Evolutionary conservation across 1,140 invertebrate genomes (phyloP).

Genomic region (Coelopa frigida): DNA sequence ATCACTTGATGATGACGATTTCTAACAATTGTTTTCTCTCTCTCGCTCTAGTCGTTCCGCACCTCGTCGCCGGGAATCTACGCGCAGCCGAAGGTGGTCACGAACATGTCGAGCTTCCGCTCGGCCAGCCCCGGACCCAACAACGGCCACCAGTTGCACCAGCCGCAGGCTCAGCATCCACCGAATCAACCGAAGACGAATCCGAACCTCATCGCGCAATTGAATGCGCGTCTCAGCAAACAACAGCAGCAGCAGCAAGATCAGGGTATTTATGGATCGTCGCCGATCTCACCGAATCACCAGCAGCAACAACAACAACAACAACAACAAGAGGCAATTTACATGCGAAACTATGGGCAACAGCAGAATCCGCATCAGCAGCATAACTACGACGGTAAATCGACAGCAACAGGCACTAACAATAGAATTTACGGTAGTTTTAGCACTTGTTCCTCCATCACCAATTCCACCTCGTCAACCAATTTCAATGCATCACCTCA

Average conservation of each 20-base stretch:
- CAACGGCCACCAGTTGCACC: slow-evolving; percentile 21
- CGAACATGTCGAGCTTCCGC: slow-evolving; percentile 43
- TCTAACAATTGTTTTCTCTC: too few relatives aligned
- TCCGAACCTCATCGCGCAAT: slow-evolving; percentile 42
- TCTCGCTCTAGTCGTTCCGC: slow-evolving; percentile 35
- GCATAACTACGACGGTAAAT: slow-evolving; percentile 44
- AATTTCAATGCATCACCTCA: slow-evolving; percentile 37
- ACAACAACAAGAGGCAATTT: too few relatives aligned
- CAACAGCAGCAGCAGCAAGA: slow-evolving; percentile 29
- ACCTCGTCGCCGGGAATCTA: slow-evolving; percentile 42
- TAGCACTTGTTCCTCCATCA: slow-evolving; percentile 26
- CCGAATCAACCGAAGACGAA: slow-evolving; percentile 41
- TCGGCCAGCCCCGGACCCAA: slow-evolving; percentile 36
- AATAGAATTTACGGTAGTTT: slow-evolving; percentile 43
- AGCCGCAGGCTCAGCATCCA: slow-evolving; percentile 15
- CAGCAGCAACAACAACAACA: slow-evolving; percentile 18
- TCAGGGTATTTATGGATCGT: slow-evolving; percentile 38
- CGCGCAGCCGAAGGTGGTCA: slow-evolving; percentile 41
- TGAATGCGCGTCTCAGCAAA: slow-evolving; percentile 40
- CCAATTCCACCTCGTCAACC: slow-evolving; percentile 8
- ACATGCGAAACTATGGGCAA: too few relatives aligned
- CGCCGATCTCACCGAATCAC: slow-evolving; percentile 14
- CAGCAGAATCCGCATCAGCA: slow-evolving; percentile 26
- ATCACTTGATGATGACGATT: too few relatives aligned
- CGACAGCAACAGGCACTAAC: slow-evolving; percentile 27